Percentiles rank a stretch among this genome's conserved stretches.
These are phyloP conservation scores for Hedychridium roseum DNA, from an alignment of 2,888 invertebrate genomes.

Conservation along the genomic window DNA sequence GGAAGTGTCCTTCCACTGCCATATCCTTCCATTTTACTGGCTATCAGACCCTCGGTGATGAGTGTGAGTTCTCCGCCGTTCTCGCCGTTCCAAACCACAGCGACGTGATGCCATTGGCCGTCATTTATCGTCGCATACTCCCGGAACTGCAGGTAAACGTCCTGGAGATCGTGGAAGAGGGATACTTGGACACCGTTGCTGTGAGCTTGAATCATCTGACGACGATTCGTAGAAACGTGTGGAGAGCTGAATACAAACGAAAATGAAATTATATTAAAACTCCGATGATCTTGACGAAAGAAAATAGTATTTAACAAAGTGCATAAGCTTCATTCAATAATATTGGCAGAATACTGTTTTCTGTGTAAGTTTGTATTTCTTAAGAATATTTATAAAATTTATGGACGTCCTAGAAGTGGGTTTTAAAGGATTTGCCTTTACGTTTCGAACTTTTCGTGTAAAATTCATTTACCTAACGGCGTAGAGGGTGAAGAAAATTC, in stretches of 20 bases:
- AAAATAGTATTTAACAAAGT: background rate
- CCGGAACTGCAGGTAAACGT: slow-evolving; percentile 88
- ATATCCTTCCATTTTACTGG: slow-evolving; percentile 90
- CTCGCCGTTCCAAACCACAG: slow-evolving; percentile 92
- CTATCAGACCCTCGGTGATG: slow-evolving; percentile 94
- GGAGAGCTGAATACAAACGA: slow-evolving; percentile 71
- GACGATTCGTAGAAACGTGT: slow-evolving; percentile 78
- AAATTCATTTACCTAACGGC: slow-evolving; percentile 77
- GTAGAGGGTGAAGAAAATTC: slow-evolving; percentile 93
- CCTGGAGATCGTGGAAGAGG: slow-evolving; percentile 86
- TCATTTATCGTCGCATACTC: slow-evolving; percentile 94
- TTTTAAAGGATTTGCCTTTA: background rate
- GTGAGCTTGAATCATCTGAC: slow-evolving; percentile 89
- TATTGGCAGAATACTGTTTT: too few relatives aligned
- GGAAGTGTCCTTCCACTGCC: slow-evolving; percentile 83
- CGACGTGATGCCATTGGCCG: slow-evolving; percentile 96
- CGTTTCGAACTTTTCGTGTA: background rate
- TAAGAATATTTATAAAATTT: too few relatives aligned
- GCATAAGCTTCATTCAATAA: too few relatives aligned
- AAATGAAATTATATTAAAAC: slow-evolving; percentile 6
- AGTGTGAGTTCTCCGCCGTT: slow-evolving; percentile 86
- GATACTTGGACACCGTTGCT: slow-evolving; percentile 93
- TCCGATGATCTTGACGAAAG: background rate
- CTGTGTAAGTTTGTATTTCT: too few relatives aligned
- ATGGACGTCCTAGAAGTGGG: too few relatives aligned